Base-by-base conservation (phyloP, 2,113 vertebrate species). In the Acrocephalus kingi region DNA sequence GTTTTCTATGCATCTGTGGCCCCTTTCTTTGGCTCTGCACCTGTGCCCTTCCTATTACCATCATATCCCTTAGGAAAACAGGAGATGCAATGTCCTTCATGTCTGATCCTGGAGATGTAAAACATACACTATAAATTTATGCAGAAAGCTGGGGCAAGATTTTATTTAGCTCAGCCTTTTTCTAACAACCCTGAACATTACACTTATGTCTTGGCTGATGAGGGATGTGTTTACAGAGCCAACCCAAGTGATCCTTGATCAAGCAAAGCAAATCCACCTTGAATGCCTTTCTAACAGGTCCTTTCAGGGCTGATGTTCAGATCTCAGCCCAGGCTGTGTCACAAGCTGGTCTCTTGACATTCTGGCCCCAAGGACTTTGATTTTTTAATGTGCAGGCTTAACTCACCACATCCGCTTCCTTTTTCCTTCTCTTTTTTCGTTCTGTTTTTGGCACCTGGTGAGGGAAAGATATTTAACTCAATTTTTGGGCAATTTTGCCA, bases 341-440 rank as follows among this genome's bases (percentile, higher is more conserved):
- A 37, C 3, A 27, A 79, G 16, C 68, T 58, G 46, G 45, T 63
- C 27, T 84, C 37, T 25, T 24, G 0, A 27, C 49, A 35, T 79
- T 66, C 52, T 72, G 51, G 21, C 24, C 37, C 15, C 16, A 27
- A 35, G 56, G 9, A 73, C 31, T 51, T 39, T 10, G 2, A 4
- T 33, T 63, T 58, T 79, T 86, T 69, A 93, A 78, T 15, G 25
- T 1, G 5, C 43, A 80, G 63, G 31, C 58, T 58, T 63, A 91
- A 98, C 99, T 99, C 97, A 99, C 99, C 95, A 99, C 97, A 94
- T 99, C 99, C 0, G 95, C 91, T 96, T 99, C 99, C 94, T 99
- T 99, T 97, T 99, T 99, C 84, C 99, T 98, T 86, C 99, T 98
- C 97, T 99, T 99, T 89, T 99, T 99, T 66, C 99, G 98, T 96